Base-by-base conservation (phyloP, 23 tunicate genomes). In the Ascidia mentula region DNA sequence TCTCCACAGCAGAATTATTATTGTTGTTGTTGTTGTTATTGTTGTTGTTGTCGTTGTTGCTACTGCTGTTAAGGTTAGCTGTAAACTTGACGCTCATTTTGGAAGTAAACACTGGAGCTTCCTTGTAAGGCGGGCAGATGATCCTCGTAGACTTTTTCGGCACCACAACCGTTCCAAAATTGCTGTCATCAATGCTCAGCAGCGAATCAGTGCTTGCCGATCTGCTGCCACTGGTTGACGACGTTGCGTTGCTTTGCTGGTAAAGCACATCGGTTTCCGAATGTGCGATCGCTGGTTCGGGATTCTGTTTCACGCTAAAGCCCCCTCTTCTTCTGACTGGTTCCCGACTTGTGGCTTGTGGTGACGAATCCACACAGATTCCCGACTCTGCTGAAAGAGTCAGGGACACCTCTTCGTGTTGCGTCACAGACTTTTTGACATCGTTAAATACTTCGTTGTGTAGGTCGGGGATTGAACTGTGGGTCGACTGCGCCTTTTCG, bases 301-400 rank as follows among this genome's bases (percentile, higher is more conserved):
- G 5, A 3, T 22, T 70, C 32, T 70, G 74, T 70, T 40, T 46
- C 37, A 81, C 18, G 34, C 79, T 82, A 35, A 82, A 82, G 32
- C 79, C 86, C 33, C 81, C 81, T 8, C 87, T 75, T 28, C 87
- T 31, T 1, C 61, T 38, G 7, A 75, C 75, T 0, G 30, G 28
- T 15, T 61, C 76, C 34, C 59, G 22, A 37, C 46, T 3, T 32
- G 40, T 18, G 15, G 61, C 31, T 18, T 8, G n/a, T 0, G 53
- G 81, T n/a, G 34, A 72, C 32, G 46, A 34, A 24, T 75, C 87
- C 31, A 76, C 81, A 28, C 40, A 75, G 6, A 75, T 65, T 24
- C 81, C 81, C 9, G 87, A 83, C 28, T 83, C 87, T 18, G 87
- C 75, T 15, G 81, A 83, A 12, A 75, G 36, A 5, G 87, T 61